phyloP scores from a whole-genome alignment of 2,888 invertebrate species.

The Cephus spinipes region DNA sequence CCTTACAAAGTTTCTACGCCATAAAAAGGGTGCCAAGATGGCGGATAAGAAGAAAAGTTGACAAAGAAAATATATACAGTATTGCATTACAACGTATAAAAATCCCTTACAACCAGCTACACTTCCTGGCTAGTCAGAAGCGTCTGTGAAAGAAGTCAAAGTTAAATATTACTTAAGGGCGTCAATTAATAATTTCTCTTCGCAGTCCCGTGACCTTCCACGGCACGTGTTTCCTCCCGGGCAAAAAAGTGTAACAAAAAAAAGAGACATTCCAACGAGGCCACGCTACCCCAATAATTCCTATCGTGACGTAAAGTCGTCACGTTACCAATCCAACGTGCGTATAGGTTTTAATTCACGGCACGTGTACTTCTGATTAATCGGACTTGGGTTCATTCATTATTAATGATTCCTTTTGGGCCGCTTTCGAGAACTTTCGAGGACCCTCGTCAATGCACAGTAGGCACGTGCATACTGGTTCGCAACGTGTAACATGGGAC shows the following conservation, averaged over 20 bases:
- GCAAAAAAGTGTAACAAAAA: not conserved
- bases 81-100: not conserved
- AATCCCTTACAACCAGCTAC: not conserved
- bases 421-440: not conserved
- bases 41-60: not conserved
- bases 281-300: not conserved
- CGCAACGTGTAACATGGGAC: not conserved
- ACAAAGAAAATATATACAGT: not conserved
- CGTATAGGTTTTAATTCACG: not conserved
- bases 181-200: not conserved
- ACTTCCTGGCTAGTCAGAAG: not conserved
- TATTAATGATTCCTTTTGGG: not conserved
- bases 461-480: not conserved
- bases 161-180: not conserved
- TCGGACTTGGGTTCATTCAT: not conserved
- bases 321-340: not conserved
- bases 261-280: not conserved
- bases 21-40: not conserved
- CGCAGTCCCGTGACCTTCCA: not conserved
- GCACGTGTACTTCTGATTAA: not conserved
- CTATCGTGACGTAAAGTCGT: not conserved
- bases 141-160: not conserved
- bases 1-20: not conserved
- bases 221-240: not conserved
- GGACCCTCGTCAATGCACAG: not conserved